Evolutionary conservation across 2,113 vertebrate genomes (phyloP).

Genomic region (Saccopteryx leptura): DNA sequence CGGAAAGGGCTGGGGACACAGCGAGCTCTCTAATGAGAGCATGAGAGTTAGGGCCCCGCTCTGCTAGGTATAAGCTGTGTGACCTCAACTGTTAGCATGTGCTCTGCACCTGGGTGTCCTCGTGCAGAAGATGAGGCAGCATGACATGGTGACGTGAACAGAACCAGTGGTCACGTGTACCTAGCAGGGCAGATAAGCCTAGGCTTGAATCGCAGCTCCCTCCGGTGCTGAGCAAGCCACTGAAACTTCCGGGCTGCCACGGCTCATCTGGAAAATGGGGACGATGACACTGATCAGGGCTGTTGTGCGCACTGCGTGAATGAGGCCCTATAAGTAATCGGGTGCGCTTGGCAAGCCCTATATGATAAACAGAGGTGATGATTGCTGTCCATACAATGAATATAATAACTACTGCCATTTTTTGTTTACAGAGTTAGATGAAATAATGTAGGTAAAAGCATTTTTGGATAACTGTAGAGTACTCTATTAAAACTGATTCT

Average conservation of each 20-base stretch:
- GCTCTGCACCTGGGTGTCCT: conserved; percentile 28
- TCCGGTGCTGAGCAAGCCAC: neutral
- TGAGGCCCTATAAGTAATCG: neutral
- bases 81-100: neutral
- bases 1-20: neutral
- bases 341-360: neutral
- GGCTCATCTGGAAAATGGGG: neutral
- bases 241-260: neutral
- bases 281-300: neutral
- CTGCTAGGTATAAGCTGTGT: neutral
- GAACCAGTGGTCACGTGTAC: neutral
- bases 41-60: neutral
- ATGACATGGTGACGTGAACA: neutral
- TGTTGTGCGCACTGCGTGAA: neutral
- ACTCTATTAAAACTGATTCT: neutral
- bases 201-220: neutral
- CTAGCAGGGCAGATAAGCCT: neutral
- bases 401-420: neutral
- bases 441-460: conserved; percentile 19
- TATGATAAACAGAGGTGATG: neutral
- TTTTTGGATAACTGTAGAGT: neutral
- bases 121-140: neutral
- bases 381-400: conserved; percentile 19
- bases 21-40: neutral
- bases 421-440: conserved; percentile 18